A percentile compares a stretch with the other conserved stretches of the same genome.
Conservation (phyloP, 30 jellyfish, hydroid and myxozoan species). For the Nemopilema nomurai region DNA sequence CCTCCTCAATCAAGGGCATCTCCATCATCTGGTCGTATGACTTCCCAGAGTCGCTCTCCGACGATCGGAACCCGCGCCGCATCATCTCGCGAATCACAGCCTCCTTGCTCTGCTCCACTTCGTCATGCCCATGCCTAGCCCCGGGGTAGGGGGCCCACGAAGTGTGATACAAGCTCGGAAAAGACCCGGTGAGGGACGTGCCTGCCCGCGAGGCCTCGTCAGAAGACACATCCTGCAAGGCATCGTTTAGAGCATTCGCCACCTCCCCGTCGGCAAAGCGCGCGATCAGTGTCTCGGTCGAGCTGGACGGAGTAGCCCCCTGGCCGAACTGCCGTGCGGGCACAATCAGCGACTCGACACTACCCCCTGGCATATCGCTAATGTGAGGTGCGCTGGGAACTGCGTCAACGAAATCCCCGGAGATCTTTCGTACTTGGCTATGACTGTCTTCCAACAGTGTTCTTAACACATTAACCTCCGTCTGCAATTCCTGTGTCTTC, state of each 20-base stretch:
- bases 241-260: slow-evolving; percentile 39
- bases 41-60: slow-evolving; percentile 51
- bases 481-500: slow-evolving; percentile 50
- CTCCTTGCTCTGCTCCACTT: slow-evolving; percentile 39
- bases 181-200: slow-evolving; percentile 38
- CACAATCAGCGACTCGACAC: slow-evolving; percentile 5
- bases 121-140: slow-evolving; percentile 41
- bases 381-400: slow-evolving; percentile 29
- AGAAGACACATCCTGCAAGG: slow-evolving; percentile 28
- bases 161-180: slow-evolving; percentile 32
- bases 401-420: slow-evolving; percentile 50
- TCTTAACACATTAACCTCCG: slow-evolving; percentile 38
- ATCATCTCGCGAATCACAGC: slow-evolving; percentile 25
- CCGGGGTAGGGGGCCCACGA: slow-evolving; percentile 20
- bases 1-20: slow-evolving; percentile 34
- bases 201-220: slow-evolving; percentile 58
- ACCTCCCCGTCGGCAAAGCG: slow-evolving; percentile 60
- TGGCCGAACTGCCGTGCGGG: slow-evolving; percentile 17
- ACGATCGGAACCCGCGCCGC: slow-evolving; percentile 33
- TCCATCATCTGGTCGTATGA: slow-evolving; percentile 66
- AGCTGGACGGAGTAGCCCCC: slow-evolving; percentile 42
- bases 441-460: slow-evolving; percentile 45
- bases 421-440: neutral
- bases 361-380: slow-evolving; percentile 6
- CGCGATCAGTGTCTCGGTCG: slow-evolving; percentile 54